Conservation (phyloP, 92 coral and sea anemone species). For the Palythoa grandiflora region DNA sequence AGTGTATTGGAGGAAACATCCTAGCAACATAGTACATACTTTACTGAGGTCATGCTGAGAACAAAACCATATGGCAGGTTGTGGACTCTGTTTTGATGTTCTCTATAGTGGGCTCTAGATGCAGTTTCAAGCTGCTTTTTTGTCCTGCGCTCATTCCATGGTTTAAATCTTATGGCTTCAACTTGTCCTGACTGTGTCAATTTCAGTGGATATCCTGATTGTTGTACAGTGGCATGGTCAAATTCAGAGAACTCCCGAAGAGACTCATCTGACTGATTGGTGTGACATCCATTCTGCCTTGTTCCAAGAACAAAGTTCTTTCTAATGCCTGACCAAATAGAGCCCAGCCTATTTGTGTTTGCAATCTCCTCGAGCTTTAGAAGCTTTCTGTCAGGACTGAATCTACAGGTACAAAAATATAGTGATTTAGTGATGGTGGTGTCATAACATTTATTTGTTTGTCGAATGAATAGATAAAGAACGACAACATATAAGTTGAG, state of each 20-base stretch:
- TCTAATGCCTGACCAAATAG: conserved; percentile 47
- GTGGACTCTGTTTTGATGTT: conserved; percentile 46
- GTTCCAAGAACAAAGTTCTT: conserved; percentile 48
- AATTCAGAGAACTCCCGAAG: conserved; percentile 5
- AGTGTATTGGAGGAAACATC: not conserved
- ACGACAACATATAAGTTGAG: too few relatives aligned
- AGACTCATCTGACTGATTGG: conserved; percentile 11
- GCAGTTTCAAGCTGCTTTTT: conserved; percentile 37
- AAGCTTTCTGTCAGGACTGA: conserved; percentile 44
- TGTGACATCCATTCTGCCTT: conserved; percentile 28
- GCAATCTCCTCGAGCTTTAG: conserved; percentile 41
- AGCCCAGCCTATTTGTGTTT: conserved; percentile 35
- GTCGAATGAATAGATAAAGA: too few relatives aligned
- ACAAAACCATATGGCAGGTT: conserved; percentile 62
- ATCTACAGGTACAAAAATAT: not conserved
- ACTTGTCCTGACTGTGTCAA: conserved; percentile 16
- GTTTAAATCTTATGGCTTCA: conserved; percentile 42
- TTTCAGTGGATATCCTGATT: conserved; percentile 45
- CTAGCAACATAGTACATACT: conserved; percentile 1
- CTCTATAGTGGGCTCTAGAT: conserved; percentile 37
- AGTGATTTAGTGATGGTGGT: too few relatives aligned
- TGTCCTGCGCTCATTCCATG: conserved; percentile 52
- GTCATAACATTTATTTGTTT: too few relatives aligned
- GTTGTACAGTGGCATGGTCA: conserved; percentile 23
- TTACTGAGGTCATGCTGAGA: conserved; percentile 40